Conservation (phyloP, 2,113 vertebrate genomes). For the Triplophysa siluroides region DNA sequence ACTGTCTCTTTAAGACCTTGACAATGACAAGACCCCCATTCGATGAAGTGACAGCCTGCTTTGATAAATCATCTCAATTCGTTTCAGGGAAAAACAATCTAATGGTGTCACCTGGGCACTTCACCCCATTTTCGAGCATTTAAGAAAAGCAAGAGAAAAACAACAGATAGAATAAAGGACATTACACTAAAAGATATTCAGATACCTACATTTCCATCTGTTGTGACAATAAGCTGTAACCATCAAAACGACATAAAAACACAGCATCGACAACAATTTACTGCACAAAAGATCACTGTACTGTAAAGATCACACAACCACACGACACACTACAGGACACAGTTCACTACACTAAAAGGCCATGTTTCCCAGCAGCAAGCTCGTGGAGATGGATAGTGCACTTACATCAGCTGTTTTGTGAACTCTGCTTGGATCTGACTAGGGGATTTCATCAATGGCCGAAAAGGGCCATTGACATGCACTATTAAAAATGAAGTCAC, state of each 20-base stretch:
- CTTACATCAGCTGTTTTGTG: conserved; percentile 63
- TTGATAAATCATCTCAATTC: conserved; percentile 26
- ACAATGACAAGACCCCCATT: conserved; percentile 28
- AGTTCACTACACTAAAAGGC: conserved; percentile 53
- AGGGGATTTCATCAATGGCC: conserved; percentile 73
- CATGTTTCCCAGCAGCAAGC: conserved; percentile 67
- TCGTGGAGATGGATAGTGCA: conserved; percentile 65
- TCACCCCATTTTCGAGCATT: conserved; percentile 5
- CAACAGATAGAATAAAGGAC: conserved; percentile 24
- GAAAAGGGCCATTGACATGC: conserved; percentile 70
- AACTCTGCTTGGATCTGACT: conserved; percentile 60
- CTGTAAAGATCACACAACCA: conserved; percentile 46
- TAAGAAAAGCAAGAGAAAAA: conserved; percentile 19
- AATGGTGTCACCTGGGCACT: not conserved
- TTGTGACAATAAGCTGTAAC: conserved; percentile 19
- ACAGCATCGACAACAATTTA: conserved; percentile 35
- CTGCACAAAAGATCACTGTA: conserved; percentile 44
- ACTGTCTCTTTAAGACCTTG: not conserved
- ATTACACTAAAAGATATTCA: conserved; percentile 1
- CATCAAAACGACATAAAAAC: conserved; percentile 25
- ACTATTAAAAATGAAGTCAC: conserved; percentile 69
- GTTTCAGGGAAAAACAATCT: conserved; percentile 21
- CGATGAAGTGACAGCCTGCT: not conserved
- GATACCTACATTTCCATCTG: conserved; percentile 24
- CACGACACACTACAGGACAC: conserved; percentile 38